These are phyloP conservation scores for Tricholaema leucomelas DNA, from an alignment of 2,113 vertebrate species.

Conservation along the genomic window DNA sequence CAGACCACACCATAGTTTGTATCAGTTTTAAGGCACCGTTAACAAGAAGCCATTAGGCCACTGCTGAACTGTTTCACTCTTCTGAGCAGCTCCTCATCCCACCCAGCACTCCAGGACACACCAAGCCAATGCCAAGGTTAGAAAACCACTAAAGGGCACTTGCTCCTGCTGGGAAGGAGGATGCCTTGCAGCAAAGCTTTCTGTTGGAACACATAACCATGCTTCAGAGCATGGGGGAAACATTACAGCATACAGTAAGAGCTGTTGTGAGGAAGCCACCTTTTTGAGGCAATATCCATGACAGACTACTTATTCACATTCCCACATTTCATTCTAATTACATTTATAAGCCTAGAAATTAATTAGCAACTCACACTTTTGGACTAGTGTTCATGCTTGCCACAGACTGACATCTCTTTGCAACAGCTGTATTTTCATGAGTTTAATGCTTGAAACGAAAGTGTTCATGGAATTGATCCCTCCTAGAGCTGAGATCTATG, in stretches of 20 bases:
- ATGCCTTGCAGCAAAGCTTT: neutral
- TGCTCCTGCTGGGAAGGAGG: rapidly evolving
- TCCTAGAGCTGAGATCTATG: neutral
- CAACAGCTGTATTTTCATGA: neutral
- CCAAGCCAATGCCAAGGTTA: neutral
- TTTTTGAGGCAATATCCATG: neutral
- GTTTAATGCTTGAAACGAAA: neutral
- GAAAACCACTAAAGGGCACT: neutral
- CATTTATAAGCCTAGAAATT: neutral
- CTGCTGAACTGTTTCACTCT: neutral
- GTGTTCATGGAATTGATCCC: neutral
- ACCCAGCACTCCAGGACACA: neutral
- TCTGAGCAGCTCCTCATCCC: neutral
- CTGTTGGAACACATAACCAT: rapidly evolving
- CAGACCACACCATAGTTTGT: neutral
- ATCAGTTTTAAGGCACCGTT: neutral
- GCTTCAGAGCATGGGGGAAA: neutral
- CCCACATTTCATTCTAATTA: neutral
- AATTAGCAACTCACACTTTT: neutral
- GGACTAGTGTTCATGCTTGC: rapidly evolving
- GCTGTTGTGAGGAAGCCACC: neutral
- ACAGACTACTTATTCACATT: neutral
- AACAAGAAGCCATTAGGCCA: neutral
- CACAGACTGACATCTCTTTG: neutral
- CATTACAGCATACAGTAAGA: neutral